phyloP scores from a whole-genome alignment of 30 jellyfish, hydroid and myxozoan genomes.

The Aurelia sp. region DNA sequence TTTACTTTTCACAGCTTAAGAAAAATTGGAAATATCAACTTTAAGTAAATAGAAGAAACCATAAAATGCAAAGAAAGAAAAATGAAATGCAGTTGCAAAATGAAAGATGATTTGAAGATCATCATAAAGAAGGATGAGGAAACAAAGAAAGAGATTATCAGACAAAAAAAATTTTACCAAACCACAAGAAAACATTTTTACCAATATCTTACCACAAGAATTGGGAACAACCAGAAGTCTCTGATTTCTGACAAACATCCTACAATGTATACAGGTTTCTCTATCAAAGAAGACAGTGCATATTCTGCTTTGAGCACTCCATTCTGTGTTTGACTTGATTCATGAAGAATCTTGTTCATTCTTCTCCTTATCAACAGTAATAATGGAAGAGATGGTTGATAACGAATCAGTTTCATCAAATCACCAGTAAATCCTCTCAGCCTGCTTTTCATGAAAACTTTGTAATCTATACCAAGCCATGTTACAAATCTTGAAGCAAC shows the following conservation, averaged over 20 bases:
- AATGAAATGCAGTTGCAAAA: not conserved
- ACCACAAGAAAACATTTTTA: conserved; percentile 62
- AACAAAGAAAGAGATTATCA: no score
- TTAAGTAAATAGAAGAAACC: not conserved
- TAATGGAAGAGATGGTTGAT: conserved; percentile 58
- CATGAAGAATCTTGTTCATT: conserved; percentile 1
- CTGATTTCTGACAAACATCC: conserved; percentile 61
- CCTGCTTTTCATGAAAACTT: conserved; percentile 17
- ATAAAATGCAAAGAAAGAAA: not conserved
- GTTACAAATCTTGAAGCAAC: conserved; percentile 6
- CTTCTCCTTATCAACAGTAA: conserved; percentile 37
- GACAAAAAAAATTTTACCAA: no score
- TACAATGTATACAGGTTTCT: conserved; percentile 43
- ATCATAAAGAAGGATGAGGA: not conserved
- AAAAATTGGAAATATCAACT: no score
- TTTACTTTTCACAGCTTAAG: no score
- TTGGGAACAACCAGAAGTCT: conserved; percentile 77
- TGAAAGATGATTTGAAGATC: not conserved
- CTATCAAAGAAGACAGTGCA: conserved; percentile 28
- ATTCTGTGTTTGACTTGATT: not conserved
- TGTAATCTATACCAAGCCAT: conserved; percentile 35
- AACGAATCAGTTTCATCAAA: conserved; percentile 39
- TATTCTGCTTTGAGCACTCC: conserved; percentile 28
- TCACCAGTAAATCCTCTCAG: conserved; percentile 45
- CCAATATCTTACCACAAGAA: conserved; percentile 62